Conservation (phyloP, 2,888 invertebrate species). For the Odontothrips loti region DNA sequence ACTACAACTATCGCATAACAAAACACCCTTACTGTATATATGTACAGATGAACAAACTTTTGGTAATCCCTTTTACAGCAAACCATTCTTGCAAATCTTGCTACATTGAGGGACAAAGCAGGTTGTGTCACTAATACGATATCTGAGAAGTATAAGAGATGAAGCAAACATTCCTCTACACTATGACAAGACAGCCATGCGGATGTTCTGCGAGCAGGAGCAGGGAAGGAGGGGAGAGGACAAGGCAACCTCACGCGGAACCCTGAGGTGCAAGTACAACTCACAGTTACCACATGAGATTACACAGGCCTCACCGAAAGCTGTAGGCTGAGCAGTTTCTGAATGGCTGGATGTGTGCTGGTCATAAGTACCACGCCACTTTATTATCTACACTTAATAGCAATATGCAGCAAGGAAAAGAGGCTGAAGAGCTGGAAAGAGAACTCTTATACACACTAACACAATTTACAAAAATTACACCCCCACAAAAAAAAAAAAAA, state of each 20-base stretch:
- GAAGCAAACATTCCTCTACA: constrained; percentile 39
- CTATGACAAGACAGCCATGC: constrained; percentile 17
- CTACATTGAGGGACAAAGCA: too few relatives aligned
- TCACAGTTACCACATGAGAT: constrained; percentile 99
- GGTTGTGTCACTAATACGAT: too few relatives aligned
- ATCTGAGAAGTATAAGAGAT: constrained; percentile 39
- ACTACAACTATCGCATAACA: too few relatives aligned
- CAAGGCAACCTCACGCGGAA: constrained; percentile 81
- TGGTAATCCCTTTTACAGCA: too few relatives aligned
- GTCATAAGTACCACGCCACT: not conserved
- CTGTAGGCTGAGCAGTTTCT: constrained; percentile 25
- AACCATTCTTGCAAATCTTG: too few relatives aligned
- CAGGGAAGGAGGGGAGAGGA: constrained; percentile 33
- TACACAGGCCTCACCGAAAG: constrained; percentile 57
- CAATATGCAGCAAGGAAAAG: constrained; percentile 43
- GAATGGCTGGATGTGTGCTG: not conserved
- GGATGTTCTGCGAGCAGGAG: constrained; percentile 29
- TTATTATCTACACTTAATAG: constrained; percentile 39
- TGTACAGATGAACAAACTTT: too few relatives aligned
- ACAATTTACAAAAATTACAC: constrained; percentile 32
- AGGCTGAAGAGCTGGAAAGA: constrained; percentile 37
- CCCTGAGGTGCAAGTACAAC: constrained; percentile 67
- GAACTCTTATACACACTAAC: constrained; percentile 40
- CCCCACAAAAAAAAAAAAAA: not conserved
- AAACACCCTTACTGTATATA: too few relatives aligned